phyloP scores from a whole-genome alignment of 2,113 vertebrate genomes.

The Capreolus pygargus region DNA sequence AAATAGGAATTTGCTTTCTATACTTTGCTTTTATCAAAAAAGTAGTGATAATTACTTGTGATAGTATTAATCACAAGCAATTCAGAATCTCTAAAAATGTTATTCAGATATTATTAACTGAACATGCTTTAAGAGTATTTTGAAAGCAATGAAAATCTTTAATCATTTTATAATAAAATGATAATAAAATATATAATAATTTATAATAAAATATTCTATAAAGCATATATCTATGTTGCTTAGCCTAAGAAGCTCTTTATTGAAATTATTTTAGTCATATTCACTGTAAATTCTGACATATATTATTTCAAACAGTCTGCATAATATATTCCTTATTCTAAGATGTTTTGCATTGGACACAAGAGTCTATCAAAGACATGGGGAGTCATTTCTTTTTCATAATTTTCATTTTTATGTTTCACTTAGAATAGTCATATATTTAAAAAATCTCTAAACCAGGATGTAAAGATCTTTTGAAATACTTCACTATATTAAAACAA shows the following conservation, averaged over 20 bases:
- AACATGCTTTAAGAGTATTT: not conserved
- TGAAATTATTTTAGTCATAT: not conserved
- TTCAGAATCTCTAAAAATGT: not conserved
- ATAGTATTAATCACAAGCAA: not conserved
- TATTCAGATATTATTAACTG: not conserved
- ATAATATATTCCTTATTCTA: not conserved
- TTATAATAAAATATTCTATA: not conserved
- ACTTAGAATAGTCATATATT: not conserved
- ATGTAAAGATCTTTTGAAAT: slow-evolving; percentile 40
- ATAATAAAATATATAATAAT: not conserved
- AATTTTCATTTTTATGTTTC: not conserved
- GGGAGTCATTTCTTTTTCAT: not conserved
- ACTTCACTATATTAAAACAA: not conserved
- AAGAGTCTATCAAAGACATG: not conserved
- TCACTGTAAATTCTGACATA: not conserved
- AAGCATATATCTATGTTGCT: not conserved
- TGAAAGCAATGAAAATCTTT: not conserved
- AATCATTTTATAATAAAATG: not conserved
- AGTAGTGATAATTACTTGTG: not conserved
- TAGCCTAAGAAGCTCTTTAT: not conserved
- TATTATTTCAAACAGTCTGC: not conserved
- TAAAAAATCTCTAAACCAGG: not conserved
- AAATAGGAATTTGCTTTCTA: not conserved
- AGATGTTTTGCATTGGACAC: not conserved
- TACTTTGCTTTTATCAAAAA: not conserved